These are phyloP conservation scores for Zhuqinia jingwanae DNA, from an alignment of 2,888 invertebrate species.

Conservation along the genomic window DNA sequence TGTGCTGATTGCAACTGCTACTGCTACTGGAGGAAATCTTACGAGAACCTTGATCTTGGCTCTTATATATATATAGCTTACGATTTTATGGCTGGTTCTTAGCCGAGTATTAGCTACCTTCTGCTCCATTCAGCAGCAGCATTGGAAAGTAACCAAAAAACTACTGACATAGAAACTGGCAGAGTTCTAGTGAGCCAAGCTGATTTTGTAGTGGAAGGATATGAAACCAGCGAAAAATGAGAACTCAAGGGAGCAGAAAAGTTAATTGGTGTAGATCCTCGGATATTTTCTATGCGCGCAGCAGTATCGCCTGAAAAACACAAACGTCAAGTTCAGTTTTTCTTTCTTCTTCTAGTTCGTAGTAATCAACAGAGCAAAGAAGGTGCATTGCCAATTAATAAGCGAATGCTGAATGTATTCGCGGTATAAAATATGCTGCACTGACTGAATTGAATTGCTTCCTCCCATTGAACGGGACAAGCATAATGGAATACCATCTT, in stretches of 20 bases:
- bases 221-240: conserved; percentile 9
- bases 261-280: conserved; percentile 45
- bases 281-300: neutral
- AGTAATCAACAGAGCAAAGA: no score
- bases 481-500: neutral
- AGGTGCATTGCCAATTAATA: no score
- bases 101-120: no score
- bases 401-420: no score
- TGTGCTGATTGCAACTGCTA: neutral
- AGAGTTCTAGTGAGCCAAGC: neutral
- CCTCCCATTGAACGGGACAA: neutral
- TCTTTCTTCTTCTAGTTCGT: no score
- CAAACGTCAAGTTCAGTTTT: no score
- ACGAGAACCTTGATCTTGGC: conserved; percentile 39
- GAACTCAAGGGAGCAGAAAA: neutral
- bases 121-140: neutral
- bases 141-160: neutral
- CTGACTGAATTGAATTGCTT: neutral
- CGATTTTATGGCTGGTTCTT: no score
- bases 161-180: neutral
- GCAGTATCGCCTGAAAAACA: neutral
- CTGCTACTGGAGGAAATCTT: neutral
- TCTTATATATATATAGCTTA: no score
- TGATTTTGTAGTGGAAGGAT: neutral
- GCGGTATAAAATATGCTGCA: no score